A percentile compares a stretch with the other conserved stretches of the same genome.
phyloP scores from a whole-genome alignment of 2,888 invertebrate genomes.

The Agrenia bidenticulata region DNA sequence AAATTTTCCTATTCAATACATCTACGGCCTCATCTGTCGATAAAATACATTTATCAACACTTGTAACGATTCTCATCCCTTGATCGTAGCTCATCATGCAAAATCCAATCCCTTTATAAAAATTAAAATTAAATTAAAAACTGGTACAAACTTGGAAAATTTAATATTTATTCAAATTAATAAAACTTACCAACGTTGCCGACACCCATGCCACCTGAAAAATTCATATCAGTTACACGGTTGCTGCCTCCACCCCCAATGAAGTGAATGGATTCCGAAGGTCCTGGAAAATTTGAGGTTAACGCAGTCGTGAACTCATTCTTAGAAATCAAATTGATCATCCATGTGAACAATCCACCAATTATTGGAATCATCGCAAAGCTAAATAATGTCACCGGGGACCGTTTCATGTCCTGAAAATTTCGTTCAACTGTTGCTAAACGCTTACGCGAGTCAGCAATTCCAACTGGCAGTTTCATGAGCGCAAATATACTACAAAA shows the following conservation, averaged over 20 bases:
- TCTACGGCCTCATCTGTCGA: constrained; percentile 33
- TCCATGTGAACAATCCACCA: constrained; percentile 33
- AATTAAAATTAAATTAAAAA: constrained; percentile 14
- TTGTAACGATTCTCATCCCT: constrained; percentile 38
- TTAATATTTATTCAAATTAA: not conserved
- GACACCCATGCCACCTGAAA: constrained; percentile 36
- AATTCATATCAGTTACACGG: constrained; percentile 39
- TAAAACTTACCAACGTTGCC: constrained; percentile 39
- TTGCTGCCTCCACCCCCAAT: constrained; percentile 33
- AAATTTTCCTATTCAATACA: constrained; percentile 32
- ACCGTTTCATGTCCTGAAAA: constrained; percentile 31
- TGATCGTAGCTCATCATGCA: constrained; percentile 44
- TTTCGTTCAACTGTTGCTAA: constrained; percentile 34
- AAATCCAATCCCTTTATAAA: constrained; percentile 40
- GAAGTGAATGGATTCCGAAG: constrained; percentile 13
- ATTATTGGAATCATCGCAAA: constrained; percentile 42
- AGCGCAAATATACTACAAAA: constrained; percentile 45
- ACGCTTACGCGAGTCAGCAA: constrained; percentile 27
- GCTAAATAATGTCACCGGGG: constrained; percentile 42
- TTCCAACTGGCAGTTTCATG: constrained; percentile 41
- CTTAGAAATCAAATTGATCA: constrained; percentile 30
- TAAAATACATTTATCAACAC: constrained; percentile 33
- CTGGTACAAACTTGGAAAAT: too few relatives aligned
- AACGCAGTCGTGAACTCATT: constrained; percentile 44
- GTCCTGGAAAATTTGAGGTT: constrained; percentile 50